Conservation (phyloP, 2,797 vertebrate species). For the Hyperoplus lanceolatus region DNA sequence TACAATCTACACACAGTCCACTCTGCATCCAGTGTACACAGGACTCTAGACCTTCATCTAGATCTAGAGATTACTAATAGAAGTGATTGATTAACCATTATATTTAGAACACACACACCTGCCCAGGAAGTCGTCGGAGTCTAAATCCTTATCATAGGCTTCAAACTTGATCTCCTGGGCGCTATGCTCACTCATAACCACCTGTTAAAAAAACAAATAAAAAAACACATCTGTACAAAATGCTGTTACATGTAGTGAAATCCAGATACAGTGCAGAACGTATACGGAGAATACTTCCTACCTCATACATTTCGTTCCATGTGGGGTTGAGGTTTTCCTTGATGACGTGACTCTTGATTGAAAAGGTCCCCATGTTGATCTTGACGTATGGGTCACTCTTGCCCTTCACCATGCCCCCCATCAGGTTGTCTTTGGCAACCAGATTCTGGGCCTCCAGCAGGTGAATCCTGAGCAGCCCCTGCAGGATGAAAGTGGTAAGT, state of each 20-base stretch:
- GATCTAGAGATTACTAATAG: not conserved
- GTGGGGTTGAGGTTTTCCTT: constrained; percentile 93
- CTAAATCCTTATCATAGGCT: constrained; percentile 93
- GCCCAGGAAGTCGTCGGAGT: constrained; percentile 94
- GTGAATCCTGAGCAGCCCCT: constrained; percentile 94
- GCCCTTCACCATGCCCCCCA: constrained; percentile 92
- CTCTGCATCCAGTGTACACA: not conserved
- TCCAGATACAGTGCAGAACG: not conserved
- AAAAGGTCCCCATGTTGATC: constrained; percentile 86
- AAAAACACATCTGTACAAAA: not conserved
- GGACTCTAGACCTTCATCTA: not conserved
- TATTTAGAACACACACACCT: constrained; percentile 80
- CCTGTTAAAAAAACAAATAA: constrained; percentile 73
- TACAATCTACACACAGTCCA: not conserved
- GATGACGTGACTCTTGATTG: constrained; percentile 92
- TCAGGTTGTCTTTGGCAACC: constrained; percentile 92
- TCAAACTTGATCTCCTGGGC: constrained; percentile 90
- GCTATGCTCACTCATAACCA: constrained; percentile 82
- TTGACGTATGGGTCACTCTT: constrained; percentile 97
- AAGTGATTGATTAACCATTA: constrained; percentile 31
- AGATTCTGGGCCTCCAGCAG: constrained; percentile 92
- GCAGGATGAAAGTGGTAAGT: constrained; percentile 44
- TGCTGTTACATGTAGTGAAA: not conserved
- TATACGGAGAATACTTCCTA: constrained; percentile 51
- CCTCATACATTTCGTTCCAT: constrained; percentile 98